These are phyloP conservation scores for Scolopax mira DNA, from an alignment of 2,113 vertebrate genomes.

Conservation along the genomic window DNA sequence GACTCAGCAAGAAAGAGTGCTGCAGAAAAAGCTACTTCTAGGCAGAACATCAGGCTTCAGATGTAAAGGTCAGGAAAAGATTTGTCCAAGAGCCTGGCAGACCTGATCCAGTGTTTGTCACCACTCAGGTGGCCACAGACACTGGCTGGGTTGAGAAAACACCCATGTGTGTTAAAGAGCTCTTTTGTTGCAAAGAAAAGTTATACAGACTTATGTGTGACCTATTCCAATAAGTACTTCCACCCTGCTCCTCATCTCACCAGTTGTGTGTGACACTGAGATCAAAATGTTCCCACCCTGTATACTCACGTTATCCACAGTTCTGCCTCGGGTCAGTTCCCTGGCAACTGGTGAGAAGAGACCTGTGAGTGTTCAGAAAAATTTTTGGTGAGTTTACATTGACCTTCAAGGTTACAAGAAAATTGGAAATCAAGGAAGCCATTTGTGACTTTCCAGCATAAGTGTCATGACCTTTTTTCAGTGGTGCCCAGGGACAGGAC, in stretches of 20 bases:
- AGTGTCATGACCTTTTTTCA: neutral
- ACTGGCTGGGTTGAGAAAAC: neutral
- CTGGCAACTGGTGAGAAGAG: neutral
- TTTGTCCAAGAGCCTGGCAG: neutral
- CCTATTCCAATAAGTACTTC: neutral
- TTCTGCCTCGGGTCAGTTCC: neutral
- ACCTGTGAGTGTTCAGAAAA: neutral
- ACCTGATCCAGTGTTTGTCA: neutral
- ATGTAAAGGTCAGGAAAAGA: neutral
- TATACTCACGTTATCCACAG: neutral
- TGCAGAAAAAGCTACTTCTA: neutral
- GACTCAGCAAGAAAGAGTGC: neutral
- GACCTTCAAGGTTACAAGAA: neutral
- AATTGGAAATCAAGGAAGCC: accelerated
- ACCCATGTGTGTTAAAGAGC: neutral
- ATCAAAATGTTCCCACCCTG: neutral
- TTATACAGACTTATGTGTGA: neutral
- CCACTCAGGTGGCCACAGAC: neutral
- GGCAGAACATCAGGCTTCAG: neutral
- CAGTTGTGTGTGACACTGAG: neutral
- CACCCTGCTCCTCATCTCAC: neutral
- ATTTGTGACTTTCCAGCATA: neutral
- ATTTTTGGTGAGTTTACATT: neutral
- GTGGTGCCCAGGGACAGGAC: too few species aligned
- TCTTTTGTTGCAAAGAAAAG: neutral